Evolutionary conservation across 2,888 invertebrate species (phyloP).

Genomic region (Troides helena): DNA sequence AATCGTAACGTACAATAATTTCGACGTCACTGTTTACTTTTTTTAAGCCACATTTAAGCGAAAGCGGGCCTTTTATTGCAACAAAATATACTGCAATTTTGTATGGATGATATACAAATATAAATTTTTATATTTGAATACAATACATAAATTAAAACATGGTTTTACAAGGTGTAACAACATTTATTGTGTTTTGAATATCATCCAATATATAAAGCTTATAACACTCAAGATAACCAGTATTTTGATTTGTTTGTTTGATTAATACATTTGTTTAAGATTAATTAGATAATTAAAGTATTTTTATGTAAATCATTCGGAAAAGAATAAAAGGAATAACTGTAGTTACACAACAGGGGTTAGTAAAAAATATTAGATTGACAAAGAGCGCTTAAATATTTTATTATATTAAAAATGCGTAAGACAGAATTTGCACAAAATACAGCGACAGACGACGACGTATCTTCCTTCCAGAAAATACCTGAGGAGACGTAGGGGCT

Average conservation of each 20-base stretch:
- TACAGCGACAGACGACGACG: slow-evolving; percentile 23
- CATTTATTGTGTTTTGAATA: background rate
- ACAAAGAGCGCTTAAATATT: background rate
- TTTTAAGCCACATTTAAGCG: background rate
- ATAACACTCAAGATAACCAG: background rate
- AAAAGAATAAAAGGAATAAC: background rate
- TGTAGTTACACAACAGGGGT: background rate
- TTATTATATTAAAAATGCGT: background rate
- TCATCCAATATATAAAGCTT: background rate
- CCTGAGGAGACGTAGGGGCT: slow-evolving; percentile 74
- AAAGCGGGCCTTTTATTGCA: background rate
- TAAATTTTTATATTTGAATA: background rate
- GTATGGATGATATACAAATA: background rate
- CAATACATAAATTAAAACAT: background rate
- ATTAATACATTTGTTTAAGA: background rate
- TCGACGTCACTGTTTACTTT: background rate
- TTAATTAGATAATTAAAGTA: background rate
- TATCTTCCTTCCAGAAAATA: slow-evolving; percentile 42
- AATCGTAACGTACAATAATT: background rate
- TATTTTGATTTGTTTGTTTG: too few relatives aligned
- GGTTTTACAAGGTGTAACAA: background rate
- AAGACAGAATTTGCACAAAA: slow-evolving; percentile 13
- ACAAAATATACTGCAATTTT: background rate
- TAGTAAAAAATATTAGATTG: background rate
- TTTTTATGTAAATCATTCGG: background rate